Base-by-base conservation (phyloP, 30 jellyfish, hydroid and myxozoan genomes). In the Morbakka virulenta region DNA sequence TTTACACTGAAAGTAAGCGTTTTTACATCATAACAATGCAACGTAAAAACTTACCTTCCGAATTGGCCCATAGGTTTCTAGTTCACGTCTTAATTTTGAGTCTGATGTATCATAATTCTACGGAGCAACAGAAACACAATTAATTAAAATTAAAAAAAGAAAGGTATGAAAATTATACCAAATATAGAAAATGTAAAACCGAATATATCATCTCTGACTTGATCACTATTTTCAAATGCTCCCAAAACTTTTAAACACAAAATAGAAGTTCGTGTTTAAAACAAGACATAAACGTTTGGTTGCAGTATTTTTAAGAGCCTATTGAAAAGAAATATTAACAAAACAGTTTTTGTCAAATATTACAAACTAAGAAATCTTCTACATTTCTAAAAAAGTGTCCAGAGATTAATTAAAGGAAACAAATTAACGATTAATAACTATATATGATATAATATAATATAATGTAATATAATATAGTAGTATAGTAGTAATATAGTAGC, bases 61-160 rank as follows among this genome's bases (percentile, higher is more conserved):
- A 41, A 93, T 77, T 0, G 99, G 96, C 28, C 99, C 99, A 78
- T 87, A 88, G 13, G 69, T 77, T 83, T 93, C 99, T 35, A 93
- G 50, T 64, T 93, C 99, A 32, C 99, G 32, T 47, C 96, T 74
- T 63, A 93, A 90, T 34, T 87, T 88, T 26, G 90, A 71, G 50
- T 93, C 99, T 1, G 97, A 50, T 35, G 97, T 81, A 32, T 93
- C 97, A 83, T 32, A 93, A 65, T 79, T 93, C 99, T 93, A 53
- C 0, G 78, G 62, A 26, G 3, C 11, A 33, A 11, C n/a, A n/a
- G n/a, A n/a, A n/a, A n/a, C n/a, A n/a, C n/a, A n/a, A n/a, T n/a
- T n/a, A n/a, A n/a, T n/a, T n/a, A n/a, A 48, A 3, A 48, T 13
- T 23, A 70, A 4, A 70, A 70, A 25, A 23, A 3, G 70, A 65